phyloP scores from a whole-genome alignment of 2,797 vertebrate species.

The Alfaro cultratus region DNA sequence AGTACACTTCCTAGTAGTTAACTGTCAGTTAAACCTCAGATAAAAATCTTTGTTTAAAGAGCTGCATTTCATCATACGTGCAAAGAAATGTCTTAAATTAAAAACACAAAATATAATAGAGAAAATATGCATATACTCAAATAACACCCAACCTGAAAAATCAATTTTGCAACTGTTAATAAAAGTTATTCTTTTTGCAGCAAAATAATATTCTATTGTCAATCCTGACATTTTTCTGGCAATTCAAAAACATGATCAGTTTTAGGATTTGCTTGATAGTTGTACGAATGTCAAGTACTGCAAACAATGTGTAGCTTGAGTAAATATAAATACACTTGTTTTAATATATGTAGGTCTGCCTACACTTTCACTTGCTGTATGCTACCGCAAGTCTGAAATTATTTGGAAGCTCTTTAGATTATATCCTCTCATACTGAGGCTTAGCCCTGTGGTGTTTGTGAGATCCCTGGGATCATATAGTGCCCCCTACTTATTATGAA shows the following conservation, averaged over 20 bases:
- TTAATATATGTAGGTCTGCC: constrained; percentile 1
- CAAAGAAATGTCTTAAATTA: background rate
- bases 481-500: constrained; percentile 71
- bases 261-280: background rate
- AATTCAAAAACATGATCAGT: background rate
- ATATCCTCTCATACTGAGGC: constrained; percentile 65
- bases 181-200: too few species aligned
- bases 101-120: background rate
- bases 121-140: background rate
- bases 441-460: constrained; percentile 67
- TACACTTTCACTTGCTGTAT: background rate
- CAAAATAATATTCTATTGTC: background rate
- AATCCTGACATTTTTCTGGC: background rate
- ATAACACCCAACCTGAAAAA: background rate
- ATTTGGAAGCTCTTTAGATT: constrained; percentile 56
- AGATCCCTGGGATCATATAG: constrained; percentile 64
- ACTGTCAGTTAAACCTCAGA: background rate
- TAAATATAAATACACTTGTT: constrained; percentile 13
- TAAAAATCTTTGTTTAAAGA: background rate
- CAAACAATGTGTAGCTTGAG: background rate
- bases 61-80: background rate
- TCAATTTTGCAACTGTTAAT: background rate
- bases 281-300: background rate
- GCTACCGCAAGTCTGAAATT: constrained; percentile 30
- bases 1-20: background rate